Base-by-base conservation (phyloP, 2,113 vertebrate genomes). In the Hypanus sabinus region DNA sequence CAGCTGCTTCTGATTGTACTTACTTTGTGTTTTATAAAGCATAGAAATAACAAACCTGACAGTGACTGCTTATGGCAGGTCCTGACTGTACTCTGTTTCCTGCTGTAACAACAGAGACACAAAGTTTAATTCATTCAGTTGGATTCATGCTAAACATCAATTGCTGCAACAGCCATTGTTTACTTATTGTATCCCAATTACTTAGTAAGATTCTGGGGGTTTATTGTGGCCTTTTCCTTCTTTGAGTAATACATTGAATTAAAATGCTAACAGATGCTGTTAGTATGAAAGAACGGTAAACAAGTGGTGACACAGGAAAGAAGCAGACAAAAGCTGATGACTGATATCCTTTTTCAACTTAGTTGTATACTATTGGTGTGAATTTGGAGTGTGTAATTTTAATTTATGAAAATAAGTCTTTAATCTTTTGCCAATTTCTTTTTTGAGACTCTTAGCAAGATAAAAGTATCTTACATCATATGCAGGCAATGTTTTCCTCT, bases 1-100 rank as follows among this genome's bases (percentile, higher is more conserved):
- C 95, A 95, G 60, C 94, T 96, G 94, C 10, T 80, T 27, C 46
- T 79, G 30, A 76, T 14, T 95, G 94, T 65, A 22, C 73, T 94
- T 95, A 79, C n/a, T 76, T 68, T 94, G 60, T 94, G 93, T 3
- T 62, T 95, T 95, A 76, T 94, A 94, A 73, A 68, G n/a, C 6
- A 12, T 14, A 94, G 77, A 94, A 93, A 79, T 95, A 95, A 94
- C 33, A 95, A 94, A 55, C 33, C 16, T 76, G 94, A 75, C 57
- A 57, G 94, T 95, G 94, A 95, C 81, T 93, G 85, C 90, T 87
- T 65, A 80, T 83, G 95, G 46, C 18, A 70, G 38, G 46, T 94
- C 81, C 94, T 81, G 94, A 91, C 73, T 18, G 9, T 46, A 94
- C 62, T 22, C 5, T 0, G 36, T 83, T 94, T 93, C 87, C 91